Conservation (phyloP, 2,797 vertebrate species). For the Myotis pilosus region DNA sequence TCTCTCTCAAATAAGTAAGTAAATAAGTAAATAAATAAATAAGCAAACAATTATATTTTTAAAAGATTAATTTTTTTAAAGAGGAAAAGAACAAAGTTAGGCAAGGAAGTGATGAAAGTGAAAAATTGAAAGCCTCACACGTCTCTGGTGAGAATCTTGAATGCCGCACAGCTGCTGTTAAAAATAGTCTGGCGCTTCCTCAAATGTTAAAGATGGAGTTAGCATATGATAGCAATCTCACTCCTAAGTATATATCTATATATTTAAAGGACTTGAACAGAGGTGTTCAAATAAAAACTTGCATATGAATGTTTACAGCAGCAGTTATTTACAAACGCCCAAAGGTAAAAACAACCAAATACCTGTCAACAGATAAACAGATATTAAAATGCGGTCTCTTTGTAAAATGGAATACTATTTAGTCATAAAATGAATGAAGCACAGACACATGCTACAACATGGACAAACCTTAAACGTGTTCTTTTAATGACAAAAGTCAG, state of each 20-base stretch:
- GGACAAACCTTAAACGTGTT: neutral
- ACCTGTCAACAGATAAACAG: neutral
- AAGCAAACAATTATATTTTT: too few species aligned
- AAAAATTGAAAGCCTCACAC: neutral
- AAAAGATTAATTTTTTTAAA: too few species aligned
- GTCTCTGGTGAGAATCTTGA: neutral
- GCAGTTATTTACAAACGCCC: neutral
- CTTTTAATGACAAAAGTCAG: neutral
- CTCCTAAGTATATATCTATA: neutral
- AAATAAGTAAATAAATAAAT: too few species aligned
- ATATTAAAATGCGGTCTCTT: neutral
- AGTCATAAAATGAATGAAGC: neutral
- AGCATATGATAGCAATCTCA: neutral
- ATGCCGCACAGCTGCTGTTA: neutral
- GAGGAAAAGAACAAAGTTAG: too few species aligned
- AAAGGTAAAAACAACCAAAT: neutral
- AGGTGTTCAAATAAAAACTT: neutral
- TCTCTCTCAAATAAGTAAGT: too few species aligned
- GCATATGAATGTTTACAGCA: neutral
- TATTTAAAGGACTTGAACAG: neutral
- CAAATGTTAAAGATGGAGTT: neutral
- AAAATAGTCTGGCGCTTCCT: neutral
- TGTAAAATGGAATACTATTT: neutral
- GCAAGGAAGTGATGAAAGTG: neutral
- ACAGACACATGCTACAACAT: neutral